These are phyloP conservation scores for Tipula helvola DNA, from an alignment of 2,888 invertebrate species.

Conservation along the genomic window DNA sequence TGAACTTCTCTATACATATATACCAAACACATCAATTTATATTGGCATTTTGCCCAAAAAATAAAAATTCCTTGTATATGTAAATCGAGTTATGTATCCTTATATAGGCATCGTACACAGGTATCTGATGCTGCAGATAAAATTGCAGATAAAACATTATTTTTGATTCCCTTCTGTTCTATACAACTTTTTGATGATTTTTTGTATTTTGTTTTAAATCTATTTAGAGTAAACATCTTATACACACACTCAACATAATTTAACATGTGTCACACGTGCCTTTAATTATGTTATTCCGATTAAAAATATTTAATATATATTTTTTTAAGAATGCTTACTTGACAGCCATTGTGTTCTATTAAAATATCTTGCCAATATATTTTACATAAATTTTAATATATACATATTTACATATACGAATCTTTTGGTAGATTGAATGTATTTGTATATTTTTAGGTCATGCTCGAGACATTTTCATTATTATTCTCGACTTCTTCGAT, in stretches of 20 bases:
- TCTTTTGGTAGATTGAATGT: not conserved
- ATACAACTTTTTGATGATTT: not conserved
- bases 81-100: not conserved
- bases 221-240: not conserved
- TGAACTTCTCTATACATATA: not conserved
- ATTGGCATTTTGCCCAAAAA: not conserved
- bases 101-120: not conserved
- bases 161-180: not conserved
- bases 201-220: not conserved
- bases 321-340: not conserved
- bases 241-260: not conserved
- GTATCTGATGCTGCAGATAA: not conserved
- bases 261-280: not conserved
- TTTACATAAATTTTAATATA: not conserved
- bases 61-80: not conserved
- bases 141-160: not conserved
- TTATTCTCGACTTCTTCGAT: not conserved
- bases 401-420: no score
- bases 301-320: no score
- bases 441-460: not conserved
- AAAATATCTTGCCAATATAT: not conserved
- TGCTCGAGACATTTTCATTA: not conserved
- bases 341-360: not conserved
- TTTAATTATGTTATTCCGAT: not conserved
- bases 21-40: not conserved